Evolutionary conservation across 2,113 vertebrate genomes (phyloP).

Genomic region (Heptranchias perlo): DNA sequence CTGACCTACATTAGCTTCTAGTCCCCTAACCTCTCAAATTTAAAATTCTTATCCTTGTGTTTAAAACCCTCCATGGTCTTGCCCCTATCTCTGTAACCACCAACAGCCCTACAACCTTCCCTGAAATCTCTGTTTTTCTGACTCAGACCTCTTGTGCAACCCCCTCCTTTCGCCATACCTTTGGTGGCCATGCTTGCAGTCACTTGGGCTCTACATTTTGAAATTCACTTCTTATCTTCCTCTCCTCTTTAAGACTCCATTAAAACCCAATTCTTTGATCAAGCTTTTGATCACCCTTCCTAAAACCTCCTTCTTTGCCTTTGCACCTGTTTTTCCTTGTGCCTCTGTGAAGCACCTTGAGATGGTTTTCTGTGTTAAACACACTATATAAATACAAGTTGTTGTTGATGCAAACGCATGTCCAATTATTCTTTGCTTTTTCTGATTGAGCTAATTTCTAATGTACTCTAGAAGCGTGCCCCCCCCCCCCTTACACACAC

Average conservation of each 20-base stretch:
- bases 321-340: neutral
- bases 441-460: neutral
- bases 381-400: neutral
- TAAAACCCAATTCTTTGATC: neutral
- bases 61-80: neutral
- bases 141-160: neutral
- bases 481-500: neutral
- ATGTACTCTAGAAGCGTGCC: no score
- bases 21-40: neutral
- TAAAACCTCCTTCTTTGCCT: neutral
- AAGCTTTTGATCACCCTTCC: neutral
- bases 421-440: neutral
- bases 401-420: no score
- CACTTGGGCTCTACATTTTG: neutral
- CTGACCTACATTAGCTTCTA: neutral
- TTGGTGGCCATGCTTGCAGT: neutral
- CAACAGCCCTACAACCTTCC: neutral
- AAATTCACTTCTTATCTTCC: neutral
- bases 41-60: neutral
- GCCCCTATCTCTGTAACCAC: no score
- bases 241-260: neutral
- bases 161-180: neutral
- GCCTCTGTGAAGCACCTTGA: neutral
- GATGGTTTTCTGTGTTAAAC: neutral
- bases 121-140: neutral